Evolutionary conservation across 30 jellyfish, hydroid and myxozoan genomes (phyloP).

Genomic region (Clytia hemisphaerica): DNA sequence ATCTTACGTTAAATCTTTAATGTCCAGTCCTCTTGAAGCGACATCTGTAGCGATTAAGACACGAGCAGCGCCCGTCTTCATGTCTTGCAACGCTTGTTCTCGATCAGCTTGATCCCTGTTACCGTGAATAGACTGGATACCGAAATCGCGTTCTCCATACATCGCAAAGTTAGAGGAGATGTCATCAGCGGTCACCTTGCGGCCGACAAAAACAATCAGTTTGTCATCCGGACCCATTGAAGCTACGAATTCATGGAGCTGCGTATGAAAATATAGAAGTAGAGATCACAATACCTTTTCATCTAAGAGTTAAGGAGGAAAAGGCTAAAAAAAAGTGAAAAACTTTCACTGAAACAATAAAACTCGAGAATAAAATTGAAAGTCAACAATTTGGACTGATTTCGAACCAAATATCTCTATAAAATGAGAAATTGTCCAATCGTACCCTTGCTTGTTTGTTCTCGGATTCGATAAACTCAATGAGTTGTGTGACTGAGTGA

Average conservation of each 20-base stretch:
- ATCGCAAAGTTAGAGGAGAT: constrained; percentile 73
- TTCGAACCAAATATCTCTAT: no score
- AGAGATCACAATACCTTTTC: neutral
- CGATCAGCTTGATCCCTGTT: constrained; percentile 93
- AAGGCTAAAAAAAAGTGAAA: neutral
- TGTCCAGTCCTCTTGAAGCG: constrained; percentile 98
- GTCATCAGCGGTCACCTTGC: constrained; percentile 86
- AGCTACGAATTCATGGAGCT: constrained; percentile 56
- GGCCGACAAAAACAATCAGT: constrained; percentile 78
- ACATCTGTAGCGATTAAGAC: constrained; percentile 99
- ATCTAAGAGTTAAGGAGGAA: neutral
- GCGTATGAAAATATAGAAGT: neutral
- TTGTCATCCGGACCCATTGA: constrained; percentile 73
- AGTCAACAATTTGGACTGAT: neutral
- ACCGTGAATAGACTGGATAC: constrained; percentile 95
- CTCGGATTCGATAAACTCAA: constrained; percentile 49
- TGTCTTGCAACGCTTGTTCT: constrained; percentile 89
- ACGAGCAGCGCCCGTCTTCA: constrained; percentile 83
- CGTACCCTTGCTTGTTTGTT: constrained; percentile 80
- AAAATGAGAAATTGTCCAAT: no score
- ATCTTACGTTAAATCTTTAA: constrained; percentile 92
- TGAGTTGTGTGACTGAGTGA: constrained; percentile 68
- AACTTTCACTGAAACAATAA: neutral
- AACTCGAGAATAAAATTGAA: neutral
- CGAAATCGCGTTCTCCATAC: constrained; percentile 52